Conservation (phyloP, 2,888 invertebrate genomes). For the Napeogenes inachia region DNA sequence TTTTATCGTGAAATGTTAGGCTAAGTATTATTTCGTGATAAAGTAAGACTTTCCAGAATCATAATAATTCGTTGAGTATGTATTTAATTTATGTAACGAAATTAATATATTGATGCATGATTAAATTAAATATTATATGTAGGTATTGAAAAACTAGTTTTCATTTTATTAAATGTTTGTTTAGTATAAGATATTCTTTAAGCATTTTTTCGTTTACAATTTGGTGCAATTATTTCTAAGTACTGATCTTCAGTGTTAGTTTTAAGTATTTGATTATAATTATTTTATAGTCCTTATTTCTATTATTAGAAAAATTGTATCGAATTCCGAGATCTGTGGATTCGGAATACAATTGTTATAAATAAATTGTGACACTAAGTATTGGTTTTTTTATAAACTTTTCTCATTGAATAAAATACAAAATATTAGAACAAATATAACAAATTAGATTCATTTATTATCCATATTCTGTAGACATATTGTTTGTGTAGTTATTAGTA, state of each 20-base stretch:
- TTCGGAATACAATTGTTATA: slow-evolving; percentile 52
- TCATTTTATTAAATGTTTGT: background rate
- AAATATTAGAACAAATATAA: background rate
- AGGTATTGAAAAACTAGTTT: slow-evolving; percentile 31
- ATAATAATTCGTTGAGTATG: slow-evolving; percentile 20
- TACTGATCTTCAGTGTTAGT: slow-evolving; percentile 49
- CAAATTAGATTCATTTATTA: background rate
- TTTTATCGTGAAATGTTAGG: slow-evolving; percentile 20
- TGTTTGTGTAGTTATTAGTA: no score
- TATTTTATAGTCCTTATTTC: slow-evolving; percentile 43
- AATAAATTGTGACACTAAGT: slow-evolving; percentile 55
- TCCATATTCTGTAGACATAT: no score
- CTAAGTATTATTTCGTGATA: slow-evolving; percentile 45
- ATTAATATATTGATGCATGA: slow-evolving; percentile 36
- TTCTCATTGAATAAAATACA: slow-evolving; percentile 1
- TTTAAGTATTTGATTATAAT: slow-evolving; percentile 28
- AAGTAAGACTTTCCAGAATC: slow-evolving; percentile 23
- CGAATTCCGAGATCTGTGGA: slow-evolving; percentile 41
- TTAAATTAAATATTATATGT: slow-evolving; percentile 42
- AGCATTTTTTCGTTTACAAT: slow-evolving; percentile 58
- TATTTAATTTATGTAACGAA: slow-evolving; percentile 30
- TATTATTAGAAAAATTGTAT: slow-evolving; percentile 39
- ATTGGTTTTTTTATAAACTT: slow-evolving; percentile 41
- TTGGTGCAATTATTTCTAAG: slow-evolving; percentile 67
- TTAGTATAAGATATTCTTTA: slow-evolving; percentile 44